Base-by-base conservation (phyloP, 2,113 vertebrate genomes). In the Bos javanicus region DNA sequence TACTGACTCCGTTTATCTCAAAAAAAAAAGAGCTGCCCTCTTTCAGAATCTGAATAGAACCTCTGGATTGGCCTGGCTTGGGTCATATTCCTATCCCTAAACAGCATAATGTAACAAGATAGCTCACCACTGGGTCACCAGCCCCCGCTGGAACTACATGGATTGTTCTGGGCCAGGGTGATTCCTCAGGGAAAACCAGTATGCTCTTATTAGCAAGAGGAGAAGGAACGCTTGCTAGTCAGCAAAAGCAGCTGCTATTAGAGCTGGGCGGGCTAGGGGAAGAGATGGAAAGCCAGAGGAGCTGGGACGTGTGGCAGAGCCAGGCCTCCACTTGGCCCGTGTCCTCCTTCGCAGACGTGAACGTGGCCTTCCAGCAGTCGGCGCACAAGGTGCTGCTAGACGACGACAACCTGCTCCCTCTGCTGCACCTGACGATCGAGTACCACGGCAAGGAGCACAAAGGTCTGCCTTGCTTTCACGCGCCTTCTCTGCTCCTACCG, bases 341-440 rank as follows among this genome's bases (percentile, higher is more conserved):
- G 67, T 54, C 97, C 59, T 98, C 36, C 98, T 54, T 86, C 78
- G 56, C 98, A 99, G 99, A 99, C 93, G 99, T 99, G 30, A 99
- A 99, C 0, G 99, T 99, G 97, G 99, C 99, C 0, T 99, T 99
- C 97, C 99, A 99, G 97, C 99, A 99, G 98, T 99, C 99, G 0
- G 99, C 99, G 91, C 99, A 99, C 95, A 99, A 99, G 90, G 99
- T 99, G 6, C 96, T 99, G 23, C 98, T 99, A 64, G 99, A 99
- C 12, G 99, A 99, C 12, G 99, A 99, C 98, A 99, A 99, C 98
- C 99, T 99, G 28, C 99, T 99, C 86, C 99, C 99, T 50, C 99
- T 99, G 97, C 98, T 99, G 91, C 99, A 99, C 97, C 98, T 99
- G 98, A 99, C 99, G 2, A 99, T 99, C 2, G 99, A 99, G 94